These are phyloP conservation scores for Panorpa germanica DNA, from an alignment of 2,888 invertebrate species.

Conservation along the genomic window DNA sequence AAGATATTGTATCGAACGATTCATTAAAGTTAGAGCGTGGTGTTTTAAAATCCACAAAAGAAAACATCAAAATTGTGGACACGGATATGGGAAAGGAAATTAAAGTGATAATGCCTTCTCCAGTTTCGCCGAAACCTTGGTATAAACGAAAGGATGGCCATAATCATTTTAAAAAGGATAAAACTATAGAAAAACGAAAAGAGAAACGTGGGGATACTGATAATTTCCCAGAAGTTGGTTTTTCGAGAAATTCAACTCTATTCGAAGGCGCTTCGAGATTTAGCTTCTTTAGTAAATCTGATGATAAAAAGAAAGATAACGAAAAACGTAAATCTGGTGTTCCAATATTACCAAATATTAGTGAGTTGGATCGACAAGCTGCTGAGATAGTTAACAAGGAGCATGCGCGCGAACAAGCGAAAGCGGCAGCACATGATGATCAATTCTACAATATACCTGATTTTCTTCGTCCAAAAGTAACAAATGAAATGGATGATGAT, in stretches of 20 bases:
- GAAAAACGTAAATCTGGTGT: constrained; percentile 35
- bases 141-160: constrained; percentile 32
- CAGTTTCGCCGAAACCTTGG: constrained; percentile 39
- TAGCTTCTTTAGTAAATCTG: constrained; percentile 12
- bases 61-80: too few relatives aligned
- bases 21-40: too few relatives aligned
- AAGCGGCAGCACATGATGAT: constrained; percentile 16
- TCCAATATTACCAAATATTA: constrained; percentile 50
- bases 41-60: too few relatives aligned
- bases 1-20: too few relatives aligned
- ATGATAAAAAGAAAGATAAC: constrained; percentile 14
- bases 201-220: constrained; percentile 20
- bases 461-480: constrained; percentile 10
- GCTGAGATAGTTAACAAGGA: constrained; percentile 48
- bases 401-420: constrained; percentile 17
- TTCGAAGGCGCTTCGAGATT: constrained; percentile 20
- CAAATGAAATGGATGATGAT: constrained; percentile 11
- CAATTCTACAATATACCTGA: constrained; percentile 16
- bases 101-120: too few relatives aligned
- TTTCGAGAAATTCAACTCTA: constrained; percentile 28
- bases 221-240: constrained; percentile 30
- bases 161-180: constrained; percentile 15
- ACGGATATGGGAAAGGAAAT: too few relatives aligned
- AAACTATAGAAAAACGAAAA: constrained; percentile 19
- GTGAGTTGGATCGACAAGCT: constrained; percentile 62